Evolutionary conservation across 2,888 invertebrate species (phyloP).

Genomic region (Pardosa pseudoannulata): DNA sequence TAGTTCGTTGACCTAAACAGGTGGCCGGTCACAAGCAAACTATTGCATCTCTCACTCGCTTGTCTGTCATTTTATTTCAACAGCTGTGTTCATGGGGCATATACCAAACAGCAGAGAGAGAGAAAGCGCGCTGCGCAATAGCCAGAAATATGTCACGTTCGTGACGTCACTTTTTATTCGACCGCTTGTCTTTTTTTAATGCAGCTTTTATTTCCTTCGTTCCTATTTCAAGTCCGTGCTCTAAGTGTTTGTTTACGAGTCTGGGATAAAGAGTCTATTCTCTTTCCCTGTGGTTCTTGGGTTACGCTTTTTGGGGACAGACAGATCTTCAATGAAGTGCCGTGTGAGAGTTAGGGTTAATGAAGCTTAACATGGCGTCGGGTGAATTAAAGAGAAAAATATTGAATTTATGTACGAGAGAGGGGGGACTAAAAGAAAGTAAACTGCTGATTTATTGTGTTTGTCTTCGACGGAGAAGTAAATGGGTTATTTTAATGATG

Average conservation of each 20-base stretch:
- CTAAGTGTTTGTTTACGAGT: not conserved
- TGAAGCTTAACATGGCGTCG: slow-evolving; percentile 6
- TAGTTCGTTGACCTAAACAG: slow-evolving; percentile 16
- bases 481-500: not conserved
- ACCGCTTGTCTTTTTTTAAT: not conserved
- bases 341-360: slow-evolving; percentile 3
- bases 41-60: not conserved
- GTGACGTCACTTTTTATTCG: slow-evolving; percentile 1
- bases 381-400: not conserved
- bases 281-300: not conserved
- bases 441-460: not conserved
- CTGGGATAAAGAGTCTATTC: not conserved
- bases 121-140: slow-evolving; percentile 1
- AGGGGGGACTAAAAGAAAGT: not conserved
- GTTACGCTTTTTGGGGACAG: not conserved
- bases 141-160: slow-evolving; percentile 7
- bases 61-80: slow-evolving; percentile 6
- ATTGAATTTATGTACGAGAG: no score
- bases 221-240: not conserved
- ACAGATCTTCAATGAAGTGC: not conserved
- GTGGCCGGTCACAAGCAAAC: not conserved
- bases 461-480: not conserved
- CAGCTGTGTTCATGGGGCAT: not conserved
- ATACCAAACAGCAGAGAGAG: not conserved
- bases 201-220: not conserved